phyloP scores from a whole-genome alignment of 2,797 vertebrate genomes.

The Cirrhinus molitorella region DNA sequence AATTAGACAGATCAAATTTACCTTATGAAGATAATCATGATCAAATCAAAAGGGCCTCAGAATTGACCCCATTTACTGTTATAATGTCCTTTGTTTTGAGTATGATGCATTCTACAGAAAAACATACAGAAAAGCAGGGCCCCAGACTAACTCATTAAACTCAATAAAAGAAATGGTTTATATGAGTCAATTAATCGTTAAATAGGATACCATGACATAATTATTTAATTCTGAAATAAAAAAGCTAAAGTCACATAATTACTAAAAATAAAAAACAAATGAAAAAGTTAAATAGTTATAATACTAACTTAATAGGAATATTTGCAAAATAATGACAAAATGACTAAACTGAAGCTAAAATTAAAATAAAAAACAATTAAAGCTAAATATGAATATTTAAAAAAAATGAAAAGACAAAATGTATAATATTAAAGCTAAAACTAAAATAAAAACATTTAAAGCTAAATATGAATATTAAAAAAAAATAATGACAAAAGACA shows the following conservation, averaged over 20 bases:
- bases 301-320: no score
- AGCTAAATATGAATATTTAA: no score
- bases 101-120: neutral
- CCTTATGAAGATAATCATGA: neutral
- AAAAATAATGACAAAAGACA: neutral
- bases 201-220: neutral
- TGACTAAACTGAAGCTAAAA: neutral
- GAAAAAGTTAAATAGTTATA: neutral
- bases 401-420: no score
- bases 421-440: no score
- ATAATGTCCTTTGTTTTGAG: neutral
- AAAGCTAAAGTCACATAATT: neutral
- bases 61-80: neutral
- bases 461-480: no score
- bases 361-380: no score
- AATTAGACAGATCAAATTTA: constrained; percentile 9
- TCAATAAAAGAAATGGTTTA: no score
- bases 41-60: constrained; percentile 4
- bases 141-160: no score
- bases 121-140: neutral
- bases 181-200: neutral
- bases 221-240: neutral
- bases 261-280: neutral
- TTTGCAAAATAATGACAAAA: neutral
- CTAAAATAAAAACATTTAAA: no score